Evolutionary conservation across 92 coral and sea anemone species (phyloP), one percentile per base, ranked within the genome.

Genomic region (Porites cylindrica): DNA sequence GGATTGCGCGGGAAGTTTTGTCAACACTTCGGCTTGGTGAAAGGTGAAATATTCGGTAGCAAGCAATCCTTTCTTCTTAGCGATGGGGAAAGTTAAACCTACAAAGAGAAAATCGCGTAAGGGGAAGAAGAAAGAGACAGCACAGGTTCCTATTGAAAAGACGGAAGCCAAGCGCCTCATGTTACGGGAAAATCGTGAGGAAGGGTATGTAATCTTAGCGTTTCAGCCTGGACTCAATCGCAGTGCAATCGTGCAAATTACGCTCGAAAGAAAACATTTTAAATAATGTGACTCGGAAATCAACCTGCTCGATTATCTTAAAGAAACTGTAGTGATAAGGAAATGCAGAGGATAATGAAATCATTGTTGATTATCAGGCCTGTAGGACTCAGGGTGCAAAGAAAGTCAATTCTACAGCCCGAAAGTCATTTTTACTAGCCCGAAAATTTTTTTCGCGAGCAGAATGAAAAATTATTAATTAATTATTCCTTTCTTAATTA

Each of bases 61-160:
- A 63, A 63, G 68, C 68, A 63, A 10, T 63, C 68, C 68, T n/a
- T 63, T 63, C 68, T 63, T 63, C 68, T 63, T 63, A 63, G 68
- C 23, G 68, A 63, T 63, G 68, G 68, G 68, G 68, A 63, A 63
- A 63, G 68, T 63, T 63, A 63, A 63, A 63, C 68, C 68, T 63
- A 63, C 68, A 63, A 63, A 63, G 68, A 63, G 68, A 63, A 63
- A 63, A 63, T 63, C 68, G 17, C 21, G 68, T 63, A 63, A 63
- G 68, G 68, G 68, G 68, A 63, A 63, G 68, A 63, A 63, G 68
- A 63, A 63, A 63, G 68, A 63, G 17, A 3, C 68, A 13, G 68
- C 68, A 63, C n/a, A 10, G 68, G 68, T 63, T 63, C 68, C 68
- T 63, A 63, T 63, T 63, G 68, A 63, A 63, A 17, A 63, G 20